Evolutionary conservation across 2,113 vertebrate species (phyloP).

Genomic region (Phylloscopus trochilus): DNA sequence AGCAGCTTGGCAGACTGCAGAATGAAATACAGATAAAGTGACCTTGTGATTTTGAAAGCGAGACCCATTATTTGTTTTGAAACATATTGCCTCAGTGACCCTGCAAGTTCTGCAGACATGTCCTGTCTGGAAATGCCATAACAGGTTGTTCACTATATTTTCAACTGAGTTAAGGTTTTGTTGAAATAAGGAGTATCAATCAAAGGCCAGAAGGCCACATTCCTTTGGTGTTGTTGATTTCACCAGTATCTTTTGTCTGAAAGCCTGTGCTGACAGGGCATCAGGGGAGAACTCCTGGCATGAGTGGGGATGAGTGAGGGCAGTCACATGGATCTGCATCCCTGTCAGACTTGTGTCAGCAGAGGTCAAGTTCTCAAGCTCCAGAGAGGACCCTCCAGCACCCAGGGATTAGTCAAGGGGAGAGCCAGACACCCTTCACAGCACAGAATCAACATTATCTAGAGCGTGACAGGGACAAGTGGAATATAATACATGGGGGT

Average conservation of each 20-base stretch:
- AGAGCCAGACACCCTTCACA: constrained; percentile 19
- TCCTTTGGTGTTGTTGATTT: constrained; percentile 42
- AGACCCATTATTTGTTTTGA: constrained; percentile 39
- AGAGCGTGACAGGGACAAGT: background rate
- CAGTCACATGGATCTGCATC: background rate
- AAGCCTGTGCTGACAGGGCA: constrained; percentile 14
- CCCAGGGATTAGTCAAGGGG: constrained; percentile 27
- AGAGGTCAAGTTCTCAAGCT: constrained; percentile 60
- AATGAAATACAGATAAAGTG: constrained; percentile 34
- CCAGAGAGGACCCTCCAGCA: background rate
- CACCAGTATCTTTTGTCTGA: constrained; percentile 47
- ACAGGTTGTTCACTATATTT: constrained; percentile 31
- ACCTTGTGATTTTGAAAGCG: constrained; percentile 41
- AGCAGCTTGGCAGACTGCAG: background rate
- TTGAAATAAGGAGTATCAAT: constrained; percentile 59
- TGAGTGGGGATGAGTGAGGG: constrained; percentile 31
- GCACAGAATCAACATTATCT: constrained; percentile 22
- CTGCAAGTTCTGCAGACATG: constrained; percentile 14
- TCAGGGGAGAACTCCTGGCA: constrained; percentile 6
- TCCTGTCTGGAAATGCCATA: constrained; percentile 42
- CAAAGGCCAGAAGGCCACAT: constrained; percentile 60
- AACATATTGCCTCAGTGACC: constrained; percentile 38
- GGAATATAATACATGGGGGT: background rate
- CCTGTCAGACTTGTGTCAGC: background rate
- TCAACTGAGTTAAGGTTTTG: constrained; percentile 44